Evolutionary conservation across 2,888 invertebrate genomes (phyloP), one percentile per base, ranked within the genome.

Genomic region (Pyralis farinalis): DNA sequence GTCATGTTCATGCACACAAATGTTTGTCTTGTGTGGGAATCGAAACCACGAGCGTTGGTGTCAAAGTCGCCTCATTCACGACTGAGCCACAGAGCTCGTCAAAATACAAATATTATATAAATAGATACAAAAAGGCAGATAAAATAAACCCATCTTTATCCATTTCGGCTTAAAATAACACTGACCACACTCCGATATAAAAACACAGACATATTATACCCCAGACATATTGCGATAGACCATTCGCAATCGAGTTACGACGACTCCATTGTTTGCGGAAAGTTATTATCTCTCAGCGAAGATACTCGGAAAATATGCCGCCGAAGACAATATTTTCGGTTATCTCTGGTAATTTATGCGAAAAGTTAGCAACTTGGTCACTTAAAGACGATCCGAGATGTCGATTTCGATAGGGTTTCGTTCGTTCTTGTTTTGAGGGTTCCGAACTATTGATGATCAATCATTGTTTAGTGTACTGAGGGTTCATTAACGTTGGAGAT

Each of bases 281-380:
- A 84, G 65, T 82, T 77, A 73, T 73, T 78, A 77, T 78, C 75
- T 65, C 43, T 44, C 46, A 4, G 16, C 16, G 40, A 49, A 70
- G 70, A 66, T 71, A 71, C 71, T 66, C 47, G 57, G 72, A 78
- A 86, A 87, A 83, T 85, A 85, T 86, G 81, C 71, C 73, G 51
- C 58, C 51, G 74, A 78, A 81, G 84, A 86, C 87, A 87, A 86
- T 87, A 87, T 86, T 87, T 87, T 81, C 79, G 78, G 76, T 86
- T 88, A 87, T 85, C 86, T 74, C 37, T 43, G 44, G 68, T 85
- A 87, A 88, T 88, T 88, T 87, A 87, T 87, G 83, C 74, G 81
- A 66, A 71, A 86, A 87, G 72, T 87, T 83, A 58, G 63, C 70
- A 79, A 80, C 66, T 79, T 74, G 71, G 70, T 76, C 81, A 77